Evolutionary conservation across 2,113 vertebrate genomes (phyloP).

Genomic region (Cololabis saira): DNA sequence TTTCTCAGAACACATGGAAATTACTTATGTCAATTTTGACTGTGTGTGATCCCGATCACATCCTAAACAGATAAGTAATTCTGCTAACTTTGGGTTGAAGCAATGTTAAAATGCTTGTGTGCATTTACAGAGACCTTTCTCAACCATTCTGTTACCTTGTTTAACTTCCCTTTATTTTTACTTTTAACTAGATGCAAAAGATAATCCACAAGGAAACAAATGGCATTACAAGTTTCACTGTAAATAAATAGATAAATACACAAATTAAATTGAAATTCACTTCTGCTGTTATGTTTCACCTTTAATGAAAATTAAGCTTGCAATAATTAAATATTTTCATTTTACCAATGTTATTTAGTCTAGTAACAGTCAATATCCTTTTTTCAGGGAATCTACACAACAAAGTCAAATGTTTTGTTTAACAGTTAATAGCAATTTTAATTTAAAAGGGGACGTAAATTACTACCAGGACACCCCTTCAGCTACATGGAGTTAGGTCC

Average conservation of each 20-base stretch:
- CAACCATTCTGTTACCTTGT: conserved; percentile 4
- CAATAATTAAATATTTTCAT: too few relatives aligned
- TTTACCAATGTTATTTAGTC: too few relatives aligned
- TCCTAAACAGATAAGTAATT: conserved; percentile 49
- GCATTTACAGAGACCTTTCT: conserved; percentile 44
- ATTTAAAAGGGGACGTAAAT: too few relatives aligned
- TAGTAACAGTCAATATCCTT: too few relatives aligned
- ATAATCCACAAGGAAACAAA: neutral
- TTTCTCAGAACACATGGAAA: conserved; percentile 28
- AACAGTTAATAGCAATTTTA: too few relatives aligned
- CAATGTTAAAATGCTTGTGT: conserved; percentile 58
- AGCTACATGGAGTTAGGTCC: neutral
- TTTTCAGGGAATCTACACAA: too few relatives aligned
- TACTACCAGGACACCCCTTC: too few relatives aligned
- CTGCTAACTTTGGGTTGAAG: conserved; percentile 63
- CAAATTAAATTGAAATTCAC: neutral
- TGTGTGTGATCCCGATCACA: conserved; percentile 31
- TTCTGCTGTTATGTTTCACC: neutral
- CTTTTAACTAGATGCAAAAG: neutral
- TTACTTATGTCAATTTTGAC: conserved; percentile 27
- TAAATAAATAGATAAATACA: neutral
- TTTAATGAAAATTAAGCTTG: too few relatives aligned
- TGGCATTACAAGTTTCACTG: neutral
- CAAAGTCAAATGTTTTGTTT: too few relatives aligned
- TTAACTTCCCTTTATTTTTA: conserved; percentile 31